Evolutionary conservation across 2,888 invertebrate genomes (phyloP), one percentile per base, ranked within the genome.

Genomic region (Eulithis prunata): DNA sequence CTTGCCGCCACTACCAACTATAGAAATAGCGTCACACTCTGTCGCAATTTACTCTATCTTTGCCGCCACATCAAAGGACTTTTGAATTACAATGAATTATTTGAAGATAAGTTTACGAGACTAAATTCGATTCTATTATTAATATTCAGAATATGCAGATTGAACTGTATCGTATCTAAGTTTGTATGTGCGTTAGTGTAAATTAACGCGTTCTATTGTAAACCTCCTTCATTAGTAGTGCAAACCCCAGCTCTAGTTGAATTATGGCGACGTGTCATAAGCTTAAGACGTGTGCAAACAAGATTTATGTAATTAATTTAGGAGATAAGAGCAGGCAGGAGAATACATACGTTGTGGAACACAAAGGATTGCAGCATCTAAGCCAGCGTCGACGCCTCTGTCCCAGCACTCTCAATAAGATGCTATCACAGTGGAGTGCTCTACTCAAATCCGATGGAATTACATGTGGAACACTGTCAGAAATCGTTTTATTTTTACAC

Each of bases 261-360:
- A 84, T 92, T 91, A 92, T 91, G 85, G 91, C 86, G 81, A 78
- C 86, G 83, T 87, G 89, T 91, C 90, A 91, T 90, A 89, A 89
- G 91, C 89, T 91, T 91, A 90, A 92, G 92, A 91, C 89, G 90
- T 88, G 88, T 89, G 89, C 88, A 92, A 91, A 92, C 91, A 91
- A 91, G 92, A 92, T 93, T 92, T 93, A 93, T 93, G 91, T 92
- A 91, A 92, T 92, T 92, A 92, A 93, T 93, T 92, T 91, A 87
- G 86, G 85, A 90, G 92, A 93, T 92, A 92, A 91, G 91, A 89
- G 86, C 88, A 83, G 81, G 79, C 82, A 84, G 83, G 86, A 80
- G 83, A 84, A 85, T 84, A 88, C 85, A 85, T 87, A 86, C 84
- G 84, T 83, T 87, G 84, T 77, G 72, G 80, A 82, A 79, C 76